Base-by-base conservation (phyloP, 2,113 vertebrate genomes). In the Myocastor coypus region DNA sequence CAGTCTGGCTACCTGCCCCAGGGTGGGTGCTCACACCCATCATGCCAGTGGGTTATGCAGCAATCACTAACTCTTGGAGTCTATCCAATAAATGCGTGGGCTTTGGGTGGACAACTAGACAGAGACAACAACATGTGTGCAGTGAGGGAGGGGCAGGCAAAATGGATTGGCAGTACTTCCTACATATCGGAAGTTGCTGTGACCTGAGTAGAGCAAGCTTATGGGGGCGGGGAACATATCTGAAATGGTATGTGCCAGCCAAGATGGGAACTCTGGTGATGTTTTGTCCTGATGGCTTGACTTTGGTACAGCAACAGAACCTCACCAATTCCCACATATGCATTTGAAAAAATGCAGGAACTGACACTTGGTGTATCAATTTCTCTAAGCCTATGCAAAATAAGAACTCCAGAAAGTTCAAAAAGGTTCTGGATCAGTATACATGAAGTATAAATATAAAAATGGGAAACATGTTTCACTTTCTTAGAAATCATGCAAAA, bases 401-500 rank as follows among this genome's bases (percentile, higher is more conserved):
- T 84, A 68, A 92, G 69, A 91, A 82, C 89, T 64, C 40, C 24
- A 37, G 17, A 6, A 42, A 94, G 50, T 83, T 66, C 82, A 57
- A 80, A 68, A 97, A 24, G 28, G 63, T 57, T 82, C 40, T 85
- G 87, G 81, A 66, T 7, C 22, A 11, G 16, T 1, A 8, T 59
- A 52, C 61, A 75, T 46, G 24, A 77, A 83, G 2, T 87, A 14
- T 50, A 92, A 28, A 77, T 37, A 87, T 7, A 66, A 32, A 81
- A 63, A 46, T 59, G 63, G 82, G 80, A 86, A 83, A 46, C 52
- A 87, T 42, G 28, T 4, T 63, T 37, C n/a, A 40, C 83, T 19
- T 64, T 89, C 75, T 87, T 28, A 20, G 77, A 97, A 92, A 92
- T 63, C 22, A 85, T 5, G 28, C 12, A 87, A 7, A 92, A 40